These are phyloP conservation scores for Sycobia sp. DNA, from an alignment of 1,140 invertebrate species.

Conservation along the genomic window DNA sequence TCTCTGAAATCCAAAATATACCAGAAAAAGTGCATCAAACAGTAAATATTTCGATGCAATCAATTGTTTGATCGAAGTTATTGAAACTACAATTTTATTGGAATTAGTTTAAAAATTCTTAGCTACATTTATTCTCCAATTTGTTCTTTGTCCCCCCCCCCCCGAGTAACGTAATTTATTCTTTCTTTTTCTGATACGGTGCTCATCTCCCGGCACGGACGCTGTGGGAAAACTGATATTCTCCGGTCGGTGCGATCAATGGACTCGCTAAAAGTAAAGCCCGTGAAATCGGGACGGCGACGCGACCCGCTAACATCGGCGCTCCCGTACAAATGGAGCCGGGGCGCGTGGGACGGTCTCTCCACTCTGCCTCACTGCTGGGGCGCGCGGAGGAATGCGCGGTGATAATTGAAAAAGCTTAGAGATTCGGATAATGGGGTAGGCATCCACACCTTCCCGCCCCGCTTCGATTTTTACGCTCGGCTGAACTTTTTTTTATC, in stretches of 20 bases:
- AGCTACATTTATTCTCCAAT: background rate
- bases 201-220: no score
- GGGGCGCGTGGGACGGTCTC: background rate
- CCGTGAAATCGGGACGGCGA: constrained; percentile 3
- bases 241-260: constrained; percentile 16
- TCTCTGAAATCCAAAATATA: no score
- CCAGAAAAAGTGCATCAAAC: no score
- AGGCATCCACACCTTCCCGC: background rate
- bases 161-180: constrained; percentile 1
- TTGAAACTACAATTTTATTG: background rate
- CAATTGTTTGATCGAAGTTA: background rate
- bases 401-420: constrained; percentile 32
- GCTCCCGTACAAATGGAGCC: constrained; percentile 20
- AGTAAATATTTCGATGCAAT: no score
- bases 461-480: constrained; percentile 23
- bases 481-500: constrained; percentile 8
- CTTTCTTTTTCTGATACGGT: no score
- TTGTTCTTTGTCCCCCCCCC: background rate
- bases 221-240: constrained; percentile 18
- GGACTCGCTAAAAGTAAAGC: constrained; percentile 12
- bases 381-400: constrained; percentile 5
- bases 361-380: no score
- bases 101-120: constrained; percentile 13
- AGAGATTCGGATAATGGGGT: background rate
- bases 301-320: constrained; percentile 17